phyloP scores from a whole-genome alignment of 2,797 vertebrate genomes.

The Perodicticus potto region DNA sequence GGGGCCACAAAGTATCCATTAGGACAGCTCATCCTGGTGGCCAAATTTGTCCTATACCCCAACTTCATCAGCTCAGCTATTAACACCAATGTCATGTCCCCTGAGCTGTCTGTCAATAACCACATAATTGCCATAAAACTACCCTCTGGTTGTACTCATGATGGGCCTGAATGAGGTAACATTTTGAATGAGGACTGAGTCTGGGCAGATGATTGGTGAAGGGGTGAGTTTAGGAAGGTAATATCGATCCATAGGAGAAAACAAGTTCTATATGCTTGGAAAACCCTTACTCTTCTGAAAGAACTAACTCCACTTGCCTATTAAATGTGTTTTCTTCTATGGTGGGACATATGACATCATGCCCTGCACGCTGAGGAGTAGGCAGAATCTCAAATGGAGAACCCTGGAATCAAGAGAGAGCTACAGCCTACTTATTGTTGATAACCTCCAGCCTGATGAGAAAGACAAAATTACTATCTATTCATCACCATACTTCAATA shows the following conservation, averaged over 20 bases:
- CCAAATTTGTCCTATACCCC: conserved; percentile 86
- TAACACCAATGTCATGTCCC: conserved; percentile 91
- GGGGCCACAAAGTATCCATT: conserved; percentile 83
- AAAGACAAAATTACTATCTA: not conserved
- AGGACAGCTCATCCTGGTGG: conserved; percentile 86
- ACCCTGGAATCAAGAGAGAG: not conserved
- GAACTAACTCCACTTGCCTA: not conserved
- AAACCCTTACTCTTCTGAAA: not conserved
- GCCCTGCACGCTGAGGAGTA: not conserved
- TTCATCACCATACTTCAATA: too few relatives aligned
- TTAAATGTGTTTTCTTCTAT: not conserved
- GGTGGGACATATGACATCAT: not conserved
- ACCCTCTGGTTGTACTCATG: conserved; percentile 86
- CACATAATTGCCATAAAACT: conserved; percentile 87
- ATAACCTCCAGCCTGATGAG: not conserved
- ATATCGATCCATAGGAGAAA: not conserved
- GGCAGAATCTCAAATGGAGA: not conserved
- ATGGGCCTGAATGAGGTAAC: conserved; percentile 90
- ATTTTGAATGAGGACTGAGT: conserved; percentile 86
- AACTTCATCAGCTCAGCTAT: conserved; percentile 78
- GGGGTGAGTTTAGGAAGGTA: not conserved
- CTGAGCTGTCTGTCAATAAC: conserved; percentile 88
- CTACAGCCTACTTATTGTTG: not conserved
- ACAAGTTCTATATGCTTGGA: not conserved
- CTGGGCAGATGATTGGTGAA: not conserved